Evolutionary conservation across 2,113 vertebrate species (phyloP), one percentile per base, ranked within the genome.

Genomic region (Austrofundulus limnaeus): DNA sequence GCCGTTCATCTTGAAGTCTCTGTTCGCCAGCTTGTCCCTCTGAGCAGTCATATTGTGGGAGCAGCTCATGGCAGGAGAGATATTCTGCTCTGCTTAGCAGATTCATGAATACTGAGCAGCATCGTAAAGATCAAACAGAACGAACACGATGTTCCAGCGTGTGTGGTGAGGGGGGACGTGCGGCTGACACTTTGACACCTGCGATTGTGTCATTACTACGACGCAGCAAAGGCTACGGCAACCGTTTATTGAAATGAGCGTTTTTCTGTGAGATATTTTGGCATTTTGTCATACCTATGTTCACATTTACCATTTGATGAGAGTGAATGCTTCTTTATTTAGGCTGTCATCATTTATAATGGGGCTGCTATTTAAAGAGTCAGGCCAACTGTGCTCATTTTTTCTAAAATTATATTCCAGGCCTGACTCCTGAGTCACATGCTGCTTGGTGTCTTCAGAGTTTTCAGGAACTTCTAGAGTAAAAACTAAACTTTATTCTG

Each of bases 41-140:
- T 53, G 61, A 83, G 76, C 85, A 64, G 74, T 74, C 83, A 82
- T 82, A 85, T 72, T 82, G 83, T 70, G 70, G 47, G 82, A 80
- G 78, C 65, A 28, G 77, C 74, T 86, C 70, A 51, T 87, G 84
- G 80, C 81, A 79, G 75, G 83, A 84, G 81, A 85, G 82, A 88
- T 78, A 85, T 80, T 82, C 78, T 86, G 76, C 85, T 77, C 67
- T 23, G 70, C 80, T 87, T 83, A 72, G 72, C 84, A 64, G 80
- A 61, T 77, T 85, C 78, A 85, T 91, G 88, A 90, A 91, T 89
- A 89, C 80, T 81, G 82, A 91, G 74, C 66, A 55, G 68, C 71
- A 68, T 59, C 79, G 82, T 81, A 72, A 72, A 87, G 88, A 91
- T 90, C 88, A 90, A 90, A 87, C 82, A 54, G 78, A 70, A 53